Conservation (phyloP, 2,113 vertebrate genomes). For the Malurus elegans region DNA sequence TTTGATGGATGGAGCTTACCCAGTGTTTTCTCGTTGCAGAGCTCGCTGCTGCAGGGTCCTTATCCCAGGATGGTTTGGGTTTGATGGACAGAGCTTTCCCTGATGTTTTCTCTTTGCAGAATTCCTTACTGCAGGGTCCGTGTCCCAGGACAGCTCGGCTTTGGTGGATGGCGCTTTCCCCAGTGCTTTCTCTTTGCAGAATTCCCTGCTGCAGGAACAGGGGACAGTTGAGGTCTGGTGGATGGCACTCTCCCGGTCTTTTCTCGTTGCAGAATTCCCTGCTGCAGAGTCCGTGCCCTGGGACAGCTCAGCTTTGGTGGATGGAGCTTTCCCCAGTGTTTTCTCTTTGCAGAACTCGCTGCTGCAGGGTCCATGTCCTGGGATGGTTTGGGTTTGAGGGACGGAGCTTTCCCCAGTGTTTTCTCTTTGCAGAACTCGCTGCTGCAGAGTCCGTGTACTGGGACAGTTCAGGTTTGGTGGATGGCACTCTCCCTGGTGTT, state of each 20-base stretch:
- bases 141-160: fast-evolving
- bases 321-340: not conserved
- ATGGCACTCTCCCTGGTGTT: fast-evolving
- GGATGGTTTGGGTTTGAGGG: too few species aligned
- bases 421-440: not conserved
- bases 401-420: too few species aligned
- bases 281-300: not conserved
- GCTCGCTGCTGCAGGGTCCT: not conserved
- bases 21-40: not conserved
- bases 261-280: too few species aligned
- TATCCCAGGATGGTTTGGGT: not conserved
- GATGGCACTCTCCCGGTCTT: too few species aligned
- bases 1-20: not conserved
- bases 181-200: constrained; percentile 55
- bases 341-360: not conserved
- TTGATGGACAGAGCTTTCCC: not conserved
- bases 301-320: not conserved
- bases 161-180: fast-evolving
- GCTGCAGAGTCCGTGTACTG: fast-evolving
- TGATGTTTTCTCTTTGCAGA: not conserved
- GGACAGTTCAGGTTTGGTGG: fast-evolving
- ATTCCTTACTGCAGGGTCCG: fast-evolving
- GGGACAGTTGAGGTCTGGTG: too few species aligned
- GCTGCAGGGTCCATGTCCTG: too few species aligned
- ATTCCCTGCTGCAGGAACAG: constrained; percentile 77